phyloP scores from a whole-genome alignment of 2,888 invertebrate genomes.

The Drosophila kuntzei region DNA sequence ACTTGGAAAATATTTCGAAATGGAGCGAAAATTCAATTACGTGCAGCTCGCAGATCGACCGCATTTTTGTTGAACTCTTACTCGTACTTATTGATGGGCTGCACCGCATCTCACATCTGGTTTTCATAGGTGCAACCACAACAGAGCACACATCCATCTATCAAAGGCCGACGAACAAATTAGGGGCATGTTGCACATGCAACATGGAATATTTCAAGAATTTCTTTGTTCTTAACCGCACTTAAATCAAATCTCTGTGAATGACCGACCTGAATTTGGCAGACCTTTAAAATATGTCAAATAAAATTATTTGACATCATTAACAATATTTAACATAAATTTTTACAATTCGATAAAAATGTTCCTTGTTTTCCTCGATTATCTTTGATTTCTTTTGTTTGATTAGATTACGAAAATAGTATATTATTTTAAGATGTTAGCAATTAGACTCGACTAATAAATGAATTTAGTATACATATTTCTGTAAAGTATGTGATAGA shows the following conservation, averaged over 20 bases:
- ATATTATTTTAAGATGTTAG: background rate
- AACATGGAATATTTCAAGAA: constrained; percentile 37
- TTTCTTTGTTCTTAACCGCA: constrained; percentile 54
- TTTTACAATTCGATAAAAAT: too few relatives aligned
- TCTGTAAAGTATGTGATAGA: background rate
- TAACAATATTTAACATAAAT: too few relatives aligned
- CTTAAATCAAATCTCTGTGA: constrained; percentile 10
- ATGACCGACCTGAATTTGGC: too few relatives aligned
- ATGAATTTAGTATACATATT: background rate
- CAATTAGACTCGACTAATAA: background rate
- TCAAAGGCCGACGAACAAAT: constrained; percentile 42
- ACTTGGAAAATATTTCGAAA: constrained; percentile 1
- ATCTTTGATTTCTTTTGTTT: background rate
- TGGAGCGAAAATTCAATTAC: constrained; percentile 33
- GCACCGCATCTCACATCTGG: constrained; percentile 58
- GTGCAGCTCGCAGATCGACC: constrained; percentile 15
- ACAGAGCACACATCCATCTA: constrained; percentile 35
- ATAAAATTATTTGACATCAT: background rate
- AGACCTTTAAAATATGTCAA: constrained; percentile 6
- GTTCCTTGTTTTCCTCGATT: background rate
- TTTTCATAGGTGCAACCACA: constrained; percentile 54
- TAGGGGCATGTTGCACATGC: constrained; percentile 29
- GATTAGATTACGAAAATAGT: background rate
- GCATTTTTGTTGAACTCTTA: constrained; percentile 14
- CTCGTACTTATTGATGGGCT: constrained; percentile 26